Conservation (phyloP, 2,888 invertebrate species). For the Patella ulyssiponensis region DNA sequence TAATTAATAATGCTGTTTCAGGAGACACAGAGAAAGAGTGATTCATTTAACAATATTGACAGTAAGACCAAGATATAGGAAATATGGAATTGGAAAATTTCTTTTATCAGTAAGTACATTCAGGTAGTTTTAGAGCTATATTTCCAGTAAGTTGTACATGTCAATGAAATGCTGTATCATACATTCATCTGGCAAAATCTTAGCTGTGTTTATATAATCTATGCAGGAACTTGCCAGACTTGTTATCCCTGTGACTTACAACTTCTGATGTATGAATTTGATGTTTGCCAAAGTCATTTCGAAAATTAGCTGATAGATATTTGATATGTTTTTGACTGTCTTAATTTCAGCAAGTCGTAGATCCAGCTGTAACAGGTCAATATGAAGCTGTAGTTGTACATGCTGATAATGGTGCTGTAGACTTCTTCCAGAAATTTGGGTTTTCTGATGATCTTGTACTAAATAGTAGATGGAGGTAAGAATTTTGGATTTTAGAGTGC, state of each 20-base stretch:
- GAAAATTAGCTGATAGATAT: no score
- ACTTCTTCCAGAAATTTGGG: constrained; percentile 71
- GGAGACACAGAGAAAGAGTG: constrained; percentile 68
- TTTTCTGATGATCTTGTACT: constrained; percentile 72
- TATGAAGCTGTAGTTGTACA: constrained; percentile 72
- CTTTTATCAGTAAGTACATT: constrained; percentile 64
- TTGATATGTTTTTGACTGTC: no score
- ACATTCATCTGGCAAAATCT: not conserved
- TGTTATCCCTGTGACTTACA: not conserved
- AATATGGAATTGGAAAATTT: constrained; percentile 70
- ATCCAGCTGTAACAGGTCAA: constrained; percentile 68
- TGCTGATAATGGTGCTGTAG: constrained; percentile 70
- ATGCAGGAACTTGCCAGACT: not conserved
- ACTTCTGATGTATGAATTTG: not conserved
- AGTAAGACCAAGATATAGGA: constrained; percentile 66
- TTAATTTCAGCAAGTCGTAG: constrained; percentile 66
- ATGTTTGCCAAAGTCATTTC: no score
- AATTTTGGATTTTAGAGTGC: not conserved
- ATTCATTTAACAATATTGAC: constrained; percentile 70
- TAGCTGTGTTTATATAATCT: not conserved
- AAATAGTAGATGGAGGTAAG: constrained; percentile 71
- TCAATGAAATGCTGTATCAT: not conserved
- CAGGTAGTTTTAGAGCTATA: not conserved
- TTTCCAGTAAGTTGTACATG: constrained; percentile 1
- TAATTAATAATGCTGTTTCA: constrained; percentile 36